Evolutionary conservation across 2,797 vertebrate genomes (phyloP), one percentile per base, ranked within the genome.

Genomic region (Oophaga sylvatica): DNA sequence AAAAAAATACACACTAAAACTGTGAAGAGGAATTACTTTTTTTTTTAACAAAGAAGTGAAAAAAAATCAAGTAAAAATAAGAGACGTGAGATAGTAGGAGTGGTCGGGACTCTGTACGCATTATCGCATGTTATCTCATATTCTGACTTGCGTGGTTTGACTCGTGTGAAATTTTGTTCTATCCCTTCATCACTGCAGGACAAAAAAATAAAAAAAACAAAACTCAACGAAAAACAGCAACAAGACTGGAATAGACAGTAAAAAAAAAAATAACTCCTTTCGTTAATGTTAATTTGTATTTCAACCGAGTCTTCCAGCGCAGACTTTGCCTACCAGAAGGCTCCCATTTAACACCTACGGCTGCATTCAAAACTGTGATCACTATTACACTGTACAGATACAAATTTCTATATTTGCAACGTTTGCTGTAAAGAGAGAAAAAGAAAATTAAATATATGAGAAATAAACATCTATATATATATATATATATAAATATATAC

Each of bases 371-470:
- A 91, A 91, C 92, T 85, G 88, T 95, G 95, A 95, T 96, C 94
- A 67, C 88, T 73, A 86, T 93, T 92, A 92, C 93, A 91, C 92
- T 98, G 97, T 98, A 97, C 96, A 98, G 96, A 97, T 96, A 96
- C 95, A 96, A 94, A 94, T 96, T 96, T 99, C 96, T 98, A 98
- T 97, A 99, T 97, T 98, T 97, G 95, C 97, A 96, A 96, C 92
- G 95, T 97, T 96, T 97, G 96, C 96, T 97, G 96, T 97, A 94
- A 94, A 95, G 94, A 86, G 93, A 95, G 95, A 96, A 92, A 96
- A 92, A 93, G 92, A 53, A 53, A 90, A 95, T 60, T 56, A 92
- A 91, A 94, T 91, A 94, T 91, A 94, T 71, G 80, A 89, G 5
- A 91, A 91, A 56, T 56, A 8, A 81, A 79, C 48, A 41, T 81